Evolutionary conservation across 2,888 invertebrate genomes (phyloP).

Genomic region (Ochropacha duplaris): DNA sequence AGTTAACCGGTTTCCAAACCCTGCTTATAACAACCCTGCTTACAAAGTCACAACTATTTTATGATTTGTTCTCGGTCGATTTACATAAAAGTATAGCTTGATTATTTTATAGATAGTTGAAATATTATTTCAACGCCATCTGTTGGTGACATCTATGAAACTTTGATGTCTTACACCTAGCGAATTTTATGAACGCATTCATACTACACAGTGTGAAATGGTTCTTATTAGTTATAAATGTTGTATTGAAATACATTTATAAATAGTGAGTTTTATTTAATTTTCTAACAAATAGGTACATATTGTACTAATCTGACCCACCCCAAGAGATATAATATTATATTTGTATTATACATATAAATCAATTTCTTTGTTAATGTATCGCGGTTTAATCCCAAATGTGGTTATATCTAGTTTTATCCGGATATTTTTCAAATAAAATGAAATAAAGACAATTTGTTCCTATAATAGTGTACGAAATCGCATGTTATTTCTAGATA

Average conservation of each 20-base stretch:
- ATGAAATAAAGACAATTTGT: constrained; percentile 7
- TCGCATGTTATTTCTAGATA: background rate
- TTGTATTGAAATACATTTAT: background rate
- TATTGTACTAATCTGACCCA: background rate
- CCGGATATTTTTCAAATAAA: too few species aligned
- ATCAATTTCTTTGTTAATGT: background rate
- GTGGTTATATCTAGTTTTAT: background rate
- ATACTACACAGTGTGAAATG: too few species aligned
- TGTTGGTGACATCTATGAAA: background rate
- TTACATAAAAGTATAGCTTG: background rate
- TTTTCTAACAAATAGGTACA: background rate
- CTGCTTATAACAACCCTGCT: too few species aligned
- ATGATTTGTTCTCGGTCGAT: too few species aligned
- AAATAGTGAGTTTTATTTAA: background rate
- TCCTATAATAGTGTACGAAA: constrained; percentile 1
- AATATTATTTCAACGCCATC: background rate
- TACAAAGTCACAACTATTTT: too few species aligned
- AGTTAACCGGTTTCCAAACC: too few species aligned
- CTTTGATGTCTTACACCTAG: background rate
- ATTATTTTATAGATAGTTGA: background rate
- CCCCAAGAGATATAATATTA: background rate
- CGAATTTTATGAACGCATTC: background rate
- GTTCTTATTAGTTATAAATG: background rate
- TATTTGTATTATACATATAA: constrained; percentile 1
- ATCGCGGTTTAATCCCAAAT: background rate